Percentiles rank a stretch among this genome's conserved stretches.
phyloP scores from a whole-genome alignment of 2,888 invertebrate genomes.

The Trissonchulus sp. region DNA sequence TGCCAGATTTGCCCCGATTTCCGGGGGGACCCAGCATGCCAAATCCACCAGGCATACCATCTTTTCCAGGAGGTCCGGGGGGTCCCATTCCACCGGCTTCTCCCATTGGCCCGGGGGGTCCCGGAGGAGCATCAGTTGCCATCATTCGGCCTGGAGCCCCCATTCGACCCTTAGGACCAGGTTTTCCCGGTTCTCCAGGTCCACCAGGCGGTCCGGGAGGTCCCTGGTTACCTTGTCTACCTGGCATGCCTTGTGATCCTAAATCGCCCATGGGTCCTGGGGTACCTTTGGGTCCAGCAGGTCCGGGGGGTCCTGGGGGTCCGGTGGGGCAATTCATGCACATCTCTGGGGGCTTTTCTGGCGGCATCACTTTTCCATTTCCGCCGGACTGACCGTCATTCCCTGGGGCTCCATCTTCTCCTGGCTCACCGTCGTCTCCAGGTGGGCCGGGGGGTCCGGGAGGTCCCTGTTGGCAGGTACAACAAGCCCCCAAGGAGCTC shows the following conservation, averaged over 20 bases:
- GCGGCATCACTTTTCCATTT: background rate
- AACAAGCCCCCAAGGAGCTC: background rate
- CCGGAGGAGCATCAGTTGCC: background rate
- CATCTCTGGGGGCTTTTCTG: background rate
- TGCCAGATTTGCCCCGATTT: background rate
- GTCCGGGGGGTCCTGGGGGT: background rate
- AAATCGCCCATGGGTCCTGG: conserved; percentile 33
- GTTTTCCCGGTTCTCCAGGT: background rate
- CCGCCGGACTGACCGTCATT: background rate
- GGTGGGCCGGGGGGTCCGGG: background rate
- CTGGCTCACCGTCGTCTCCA: background rate
- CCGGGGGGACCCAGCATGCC: background rate
- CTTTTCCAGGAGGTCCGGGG: background rate
- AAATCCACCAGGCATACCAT: background rate
- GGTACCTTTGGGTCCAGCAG: background rate
- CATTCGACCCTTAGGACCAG: too few species aligned
- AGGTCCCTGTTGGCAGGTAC: background rate
- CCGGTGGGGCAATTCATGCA: background rate
- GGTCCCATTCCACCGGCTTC: background rate
- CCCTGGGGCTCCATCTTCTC: background rate
- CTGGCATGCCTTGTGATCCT: conserved; percentile 41
- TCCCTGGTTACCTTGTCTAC: background rate
- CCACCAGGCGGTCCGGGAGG: background rate
- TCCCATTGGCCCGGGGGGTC: background rate
- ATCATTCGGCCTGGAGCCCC: background rate